Evolutionary conservation across 1,140 invertebrate genomes (phyloP).

Genomic region (Drosophila nigrodunni): DNA sequence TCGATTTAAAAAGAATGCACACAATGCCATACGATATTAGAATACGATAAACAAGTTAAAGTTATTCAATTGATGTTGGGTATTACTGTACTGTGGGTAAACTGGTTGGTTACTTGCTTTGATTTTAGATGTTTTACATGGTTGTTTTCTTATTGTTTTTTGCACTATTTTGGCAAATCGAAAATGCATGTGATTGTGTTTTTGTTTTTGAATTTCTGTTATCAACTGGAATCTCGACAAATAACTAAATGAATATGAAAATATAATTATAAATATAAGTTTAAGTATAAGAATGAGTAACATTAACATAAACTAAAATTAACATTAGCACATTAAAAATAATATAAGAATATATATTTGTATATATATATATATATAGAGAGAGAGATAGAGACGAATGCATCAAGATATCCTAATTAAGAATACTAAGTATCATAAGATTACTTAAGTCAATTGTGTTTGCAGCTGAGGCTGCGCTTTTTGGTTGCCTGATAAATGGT

Average conservation of each 20-base stretch:
- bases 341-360: conserved; percentile 12
- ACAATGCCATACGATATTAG: conserved; percentile 62
- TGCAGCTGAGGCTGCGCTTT: conserved; percentile 64
- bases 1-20: conserved; percentile 48
- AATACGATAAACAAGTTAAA: conserved; percentile 3
- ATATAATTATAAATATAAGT: conserved; percentile 18
- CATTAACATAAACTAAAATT: conserved; percentile 51
- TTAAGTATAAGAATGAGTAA: conserved; percentile 20
- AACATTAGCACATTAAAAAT: conserved; percentile 52
- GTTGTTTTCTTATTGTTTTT: conserved; percentile 13
- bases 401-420: conserved; percentile 50
- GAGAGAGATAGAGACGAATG: conserved; percentile 40
- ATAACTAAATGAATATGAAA: conserved; percentile 18
- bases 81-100: conserved; percentile 23
- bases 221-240: conserved; percentile 32
- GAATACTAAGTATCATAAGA: conserved; percentile 42
- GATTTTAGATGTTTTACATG: conserved; percentile 68
- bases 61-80: conserved; percentile 4
- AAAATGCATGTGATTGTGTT: not conserved
- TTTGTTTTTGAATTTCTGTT: conserved; percentile 11
- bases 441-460: conserved; percentile 50
- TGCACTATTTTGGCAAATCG: conserved; percentile 26
- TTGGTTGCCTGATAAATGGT: conserved; percentile 53
- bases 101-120: conserved; percentile 69
- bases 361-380: not conserved